Conservation (phyloP, 2,797 vertebrate genomes). For the Tokudaia tokunoshimensis region DNA sequence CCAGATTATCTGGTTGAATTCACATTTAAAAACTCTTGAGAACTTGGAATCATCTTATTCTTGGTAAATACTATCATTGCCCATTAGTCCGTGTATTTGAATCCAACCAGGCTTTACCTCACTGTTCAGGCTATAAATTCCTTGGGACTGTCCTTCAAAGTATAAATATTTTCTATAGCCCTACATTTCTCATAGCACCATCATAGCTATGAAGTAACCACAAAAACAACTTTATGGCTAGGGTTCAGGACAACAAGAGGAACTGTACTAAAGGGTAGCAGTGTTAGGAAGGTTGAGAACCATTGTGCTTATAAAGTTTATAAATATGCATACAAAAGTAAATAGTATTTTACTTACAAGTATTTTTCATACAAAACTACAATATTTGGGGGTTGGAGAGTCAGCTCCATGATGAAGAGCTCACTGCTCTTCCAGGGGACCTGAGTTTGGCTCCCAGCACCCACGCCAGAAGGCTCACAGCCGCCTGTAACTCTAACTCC, state of each 20-base stretch:
- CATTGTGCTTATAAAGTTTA: neutral
- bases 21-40: conserved; percentile 6
- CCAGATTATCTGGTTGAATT: conserved; percentile 38
- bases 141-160: conserved; percentile 18
- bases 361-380: neutral
- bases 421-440: no score
- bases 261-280: no score
- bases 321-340: neutral
- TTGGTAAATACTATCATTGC: neutral
- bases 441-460: neutral
- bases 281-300: no score
- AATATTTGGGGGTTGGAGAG: neutral
- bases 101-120: neutral
- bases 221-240: no score
- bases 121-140: neutral
- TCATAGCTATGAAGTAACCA: neutral
- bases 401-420: neutral
- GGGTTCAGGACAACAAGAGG: no score
- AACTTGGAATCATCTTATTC: neutral
- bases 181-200: neutral
- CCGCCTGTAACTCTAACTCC: neutral
- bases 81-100: neutral
- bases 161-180: neutral
- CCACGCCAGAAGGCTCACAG: neutral
- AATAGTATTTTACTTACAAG: no score